These are phyloP conservation scores for Thereva nobilitata DNA, from an alignment of 2,888 invertebrate genomes.

Conservation along the genomic window DNA sequence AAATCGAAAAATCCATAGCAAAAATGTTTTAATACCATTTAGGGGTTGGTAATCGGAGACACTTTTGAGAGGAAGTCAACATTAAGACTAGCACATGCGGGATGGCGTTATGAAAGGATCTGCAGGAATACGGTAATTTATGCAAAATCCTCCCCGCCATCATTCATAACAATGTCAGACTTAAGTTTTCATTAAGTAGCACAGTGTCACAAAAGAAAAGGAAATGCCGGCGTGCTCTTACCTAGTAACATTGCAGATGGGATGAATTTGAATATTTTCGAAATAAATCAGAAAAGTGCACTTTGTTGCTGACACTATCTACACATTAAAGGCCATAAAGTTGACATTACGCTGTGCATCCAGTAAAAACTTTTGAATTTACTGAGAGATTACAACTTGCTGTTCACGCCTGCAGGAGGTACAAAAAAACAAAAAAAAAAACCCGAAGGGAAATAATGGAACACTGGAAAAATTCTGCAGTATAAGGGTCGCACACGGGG, in stretches of 20 bases:
- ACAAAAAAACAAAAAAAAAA: slow-evolving; percentile 30
- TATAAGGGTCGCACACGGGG: background rate
- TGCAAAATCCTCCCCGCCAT: no score
- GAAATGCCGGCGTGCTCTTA: background rate
- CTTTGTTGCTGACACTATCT: slow-evolving; percentile 53
- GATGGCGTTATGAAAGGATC: no score
- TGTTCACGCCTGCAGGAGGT: slow-evolving; percentile 25
- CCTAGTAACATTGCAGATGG: slow-evolving; percentile 16
- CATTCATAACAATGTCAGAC: no score
- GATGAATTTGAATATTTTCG: slow-evolving; percentile 38
- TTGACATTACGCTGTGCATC: slow-evolving; percentile 37
- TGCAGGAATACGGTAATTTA: no score
- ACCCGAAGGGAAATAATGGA: slow-evolving; percentile 2
- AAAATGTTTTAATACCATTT: no score
- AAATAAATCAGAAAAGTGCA: slow-evolving; percentile 43
- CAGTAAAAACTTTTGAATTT: slow-evolving; percentile 30
- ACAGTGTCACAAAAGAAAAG: background rate
- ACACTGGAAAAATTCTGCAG: background rate
- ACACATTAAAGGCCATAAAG: slow-evolving; percentile 52
- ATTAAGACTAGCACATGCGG: no score
- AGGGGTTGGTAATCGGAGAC: no score
- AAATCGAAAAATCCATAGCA: no score
- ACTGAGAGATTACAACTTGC: slow-evolving; percentile 33
- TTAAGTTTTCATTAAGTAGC: no score
- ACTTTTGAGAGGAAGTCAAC: no score